Evolutionary conservation across 2,797 vertebrate genomes (phyloP).

Genomic region (Syngnathus rostellatus): DNA sequence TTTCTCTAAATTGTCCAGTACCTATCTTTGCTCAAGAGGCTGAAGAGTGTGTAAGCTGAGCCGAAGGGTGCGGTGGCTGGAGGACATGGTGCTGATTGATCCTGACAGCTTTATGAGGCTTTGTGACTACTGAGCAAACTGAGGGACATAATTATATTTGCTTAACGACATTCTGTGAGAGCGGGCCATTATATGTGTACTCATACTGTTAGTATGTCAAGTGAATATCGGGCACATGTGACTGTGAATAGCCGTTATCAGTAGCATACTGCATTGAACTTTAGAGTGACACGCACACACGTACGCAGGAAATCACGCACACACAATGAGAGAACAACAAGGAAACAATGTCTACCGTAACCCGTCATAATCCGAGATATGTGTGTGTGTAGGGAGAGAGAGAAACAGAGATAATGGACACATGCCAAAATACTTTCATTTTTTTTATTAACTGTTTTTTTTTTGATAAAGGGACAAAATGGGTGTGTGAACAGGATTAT

Average conservation of each 20-base stretch:
- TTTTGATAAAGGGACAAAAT: conserved; percentile 99
- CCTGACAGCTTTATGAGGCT: conserved; percentile 38
- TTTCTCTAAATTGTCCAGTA: not conserved
- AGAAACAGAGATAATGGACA: conserved; percentile 38
- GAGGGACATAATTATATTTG: conserved; percentile 43
- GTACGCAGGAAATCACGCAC: not conserved
- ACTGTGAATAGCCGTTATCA: conserved; percentile 6
- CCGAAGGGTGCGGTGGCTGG: conserved; percentile 20
- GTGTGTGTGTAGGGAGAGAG: not conserved
- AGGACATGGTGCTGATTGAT: conserved; percentile 33
- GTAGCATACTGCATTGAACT: not conserved
- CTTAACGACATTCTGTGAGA: conserved; percentile 27
- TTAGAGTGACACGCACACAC: not conserved
- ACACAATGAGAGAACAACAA: not conserved
- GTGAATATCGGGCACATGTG: not conserved
- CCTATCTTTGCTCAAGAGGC: conserved; percentile 2
- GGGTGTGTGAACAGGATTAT: conserved; percentile 99
- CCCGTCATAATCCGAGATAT: not conserved
- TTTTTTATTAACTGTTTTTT: conserved; percentile 73
- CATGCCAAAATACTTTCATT: conserved; percentile 74
- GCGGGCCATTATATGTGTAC: conserved; percentile 14
- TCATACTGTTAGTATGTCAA: conserved; percentile 11
- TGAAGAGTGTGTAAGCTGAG: conserved; percentile 12
- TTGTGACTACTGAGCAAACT: conserved; percentile 41
- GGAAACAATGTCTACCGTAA: no score